phyloP scores from a whole-genome alignment of 2,797 vertebrate genomes.

The Silurus aristotelis region DNA sequence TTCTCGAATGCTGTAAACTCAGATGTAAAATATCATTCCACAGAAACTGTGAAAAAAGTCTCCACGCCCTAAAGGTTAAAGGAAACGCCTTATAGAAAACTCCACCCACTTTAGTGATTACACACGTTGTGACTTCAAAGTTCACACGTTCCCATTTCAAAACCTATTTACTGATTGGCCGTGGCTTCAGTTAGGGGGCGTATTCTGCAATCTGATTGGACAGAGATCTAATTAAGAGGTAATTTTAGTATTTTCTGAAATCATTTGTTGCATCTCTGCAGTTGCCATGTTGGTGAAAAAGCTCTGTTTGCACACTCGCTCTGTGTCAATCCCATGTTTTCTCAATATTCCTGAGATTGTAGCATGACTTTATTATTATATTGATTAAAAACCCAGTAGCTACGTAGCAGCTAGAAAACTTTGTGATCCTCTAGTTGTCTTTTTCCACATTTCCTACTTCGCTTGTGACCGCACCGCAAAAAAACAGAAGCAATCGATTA shows the following conservation, averaged over 20 bases:
- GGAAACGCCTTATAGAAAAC: too few species aligned
- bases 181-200: background rate
- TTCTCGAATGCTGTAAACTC: too few species aligned
- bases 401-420: background rate
- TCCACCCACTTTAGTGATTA: too few species aligned
- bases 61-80: too few species aligned
- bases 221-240: background rate
- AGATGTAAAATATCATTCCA: too few species aligned
- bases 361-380: background rate
- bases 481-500: background rate
- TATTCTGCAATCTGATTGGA: background rate
- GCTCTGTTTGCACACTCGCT: background rate
- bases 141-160: too few species aligned
- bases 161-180: background rate
- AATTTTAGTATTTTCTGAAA: too few species aligned
- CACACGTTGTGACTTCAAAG: too few species aligned
- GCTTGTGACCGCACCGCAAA: background rate
- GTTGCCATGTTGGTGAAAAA: background rate
- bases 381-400: background rate
- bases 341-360: background rate
- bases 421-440: background rate
- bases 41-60: too few species aligned
- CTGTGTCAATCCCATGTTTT: too few species aligned
- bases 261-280: background rate
- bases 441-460: background rate